phyloP scores from a whole-genome alignment of 2,888 invertebrate genomes.

The Agonopterix subpropinquella region DNA sequence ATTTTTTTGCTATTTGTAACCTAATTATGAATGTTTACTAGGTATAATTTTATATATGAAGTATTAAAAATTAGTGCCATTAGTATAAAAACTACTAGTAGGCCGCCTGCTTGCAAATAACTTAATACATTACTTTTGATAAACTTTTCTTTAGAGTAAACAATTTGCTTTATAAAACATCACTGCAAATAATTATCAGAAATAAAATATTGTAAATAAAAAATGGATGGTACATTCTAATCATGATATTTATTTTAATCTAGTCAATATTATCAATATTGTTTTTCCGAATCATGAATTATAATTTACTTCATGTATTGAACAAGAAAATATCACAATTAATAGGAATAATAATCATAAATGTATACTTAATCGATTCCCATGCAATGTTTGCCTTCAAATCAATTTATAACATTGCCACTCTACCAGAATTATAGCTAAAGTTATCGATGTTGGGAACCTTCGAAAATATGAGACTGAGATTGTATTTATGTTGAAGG shows the following conservation, averaged over 20 bases:
- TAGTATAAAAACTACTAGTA: slow-evolving; percentile 21
- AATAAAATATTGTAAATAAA: slow-evolving; percentile 6
- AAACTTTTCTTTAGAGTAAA: no score
- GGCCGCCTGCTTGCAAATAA: slow-evolving; percentile 13
- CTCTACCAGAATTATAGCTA: background rate
- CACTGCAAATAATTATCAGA: slow-evolving; percentile 12
- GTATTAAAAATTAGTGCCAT: slow-evolving; percentile 38
- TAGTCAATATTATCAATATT: slow-evolving; percentile 21
- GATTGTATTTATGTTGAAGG: slow-evolving; percentile 48
- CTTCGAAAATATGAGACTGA: slow-evolving; percentile 58
- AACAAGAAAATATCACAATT: no score
- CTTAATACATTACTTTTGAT: slow-evolving; percentile 3
- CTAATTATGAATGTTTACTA: background rate
- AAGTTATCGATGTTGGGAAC: slow-evolving; percentile 19
- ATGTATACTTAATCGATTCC: no score
- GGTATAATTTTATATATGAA: background rate
- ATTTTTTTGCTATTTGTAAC: background rate
- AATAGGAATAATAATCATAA: no score
- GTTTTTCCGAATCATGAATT: background rate
- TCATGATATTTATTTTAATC: slow-evolving; percentile 29
- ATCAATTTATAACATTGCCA: no score
- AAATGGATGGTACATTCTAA: slow-evolving; percentile 30
- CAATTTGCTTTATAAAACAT: background rate
- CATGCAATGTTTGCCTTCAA: no score
- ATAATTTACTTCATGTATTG: no score